Evolutionary conservation across 2,113 vertebrate species (phyloP).

Genomic region (Prunella himalayana): DNA sequence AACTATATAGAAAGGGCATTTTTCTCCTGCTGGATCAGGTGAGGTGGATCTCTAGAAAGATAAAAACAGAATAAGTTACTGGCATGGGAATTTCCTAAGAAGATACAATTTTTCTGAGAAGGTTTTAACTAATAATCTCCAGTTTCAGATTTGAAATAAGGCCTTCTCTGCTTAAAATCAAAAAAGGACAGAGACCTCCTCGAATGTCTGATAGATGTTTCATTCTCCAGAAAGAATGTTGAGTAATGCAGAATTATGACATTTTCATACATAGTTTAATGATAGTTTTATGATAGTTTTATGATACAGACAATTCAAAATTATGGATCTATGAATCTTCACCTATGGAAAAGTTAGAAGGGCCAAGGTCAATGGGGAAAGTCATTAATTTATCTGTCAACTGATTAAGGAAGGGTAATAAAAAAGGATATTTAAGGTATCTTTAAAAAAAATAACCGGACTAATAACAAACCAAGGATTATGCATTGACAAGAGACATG

Average conservation of each 20-base stretch:
- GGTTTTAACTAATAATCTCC: background rate
- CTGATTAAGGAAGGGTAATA: background rate
- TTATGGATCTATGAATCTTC: background rate
- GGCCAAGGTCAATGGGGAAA: background rate
- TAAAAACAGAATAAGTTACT: background rate
- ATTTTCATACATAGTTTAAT: background rate
- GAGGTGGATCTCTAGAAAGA: background rate
- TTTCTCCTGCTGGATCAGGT: background rate
- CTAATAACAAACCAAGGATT: background rate
- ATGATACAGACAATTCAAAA: background rate
- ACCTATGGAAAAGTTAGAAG: background rate
- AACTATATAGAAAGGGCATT: background rate
- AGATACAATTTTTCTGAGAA: background rate
- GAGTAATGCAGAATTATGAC: background rate
- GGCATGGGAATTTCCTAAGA: background rate
- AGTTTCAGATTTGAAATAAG: background rate
- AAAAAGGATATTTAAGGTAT: background rate
- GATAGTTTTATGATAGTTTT: too few species aligned
- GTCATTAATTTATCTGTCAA: background rate
- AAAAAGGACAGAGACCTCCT: background rate
- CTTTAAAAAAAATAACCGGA: background rate
- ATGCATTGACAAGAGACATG: background rate
- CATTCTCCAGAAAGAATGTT: background rate
- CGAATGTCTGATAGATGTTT: background rate
- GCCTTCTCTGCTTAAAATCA: background rate